phyloP scores from a whole-genome alignment of 2,113 vertebrate genomes.

The Butorides virescens region DNA sequence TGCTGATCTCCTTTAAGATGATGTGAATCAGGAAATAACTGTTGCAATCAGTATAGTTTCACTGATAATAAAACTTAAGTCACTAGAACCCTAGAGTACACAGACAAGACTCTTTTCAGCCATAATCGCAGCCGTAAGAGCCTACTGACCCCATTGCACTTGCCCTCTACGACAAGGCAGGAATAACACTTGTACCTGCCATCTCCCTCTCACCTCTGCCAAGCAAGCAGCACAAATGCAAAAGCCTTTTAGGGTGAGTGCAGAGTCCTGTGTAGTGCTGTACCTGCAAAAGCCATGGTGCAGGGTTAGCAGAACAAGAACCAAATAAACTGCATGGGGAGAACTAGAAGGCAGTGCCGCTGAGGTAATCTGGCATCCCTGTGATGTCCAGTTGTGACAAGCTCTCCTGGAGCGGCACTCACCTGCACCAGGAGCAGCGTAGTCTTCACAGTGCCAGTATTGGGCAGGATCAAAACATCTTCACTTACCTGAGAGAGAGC shows the following conservation, averaged over 20 bases:
- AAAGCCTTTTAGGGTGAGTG: not conserved
- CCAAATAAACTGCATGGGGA: not conserved
- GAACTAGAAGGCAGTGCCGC: not conserved
- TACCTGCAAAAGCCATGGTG: not conserved
- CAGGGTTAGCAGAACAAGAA: not conserved
- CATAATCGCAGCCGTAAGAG: not conserved
- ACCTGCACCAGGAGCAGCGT: not conserved
- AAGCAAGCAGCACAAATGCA: not conserved
- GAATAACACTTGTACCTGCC: not conserved
- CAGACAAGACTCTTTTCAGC: not conserved
- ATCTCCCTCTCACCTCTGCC: not conserved
- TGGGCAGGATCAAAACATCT: not conserved
- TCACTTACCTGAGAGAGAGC: not conserved
- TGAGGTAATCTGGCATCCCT: accelerated
- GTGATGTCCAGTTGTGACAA: not conserved
- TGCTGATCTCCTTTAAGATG: not conserved
- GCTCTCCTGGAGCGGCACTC: not conserved
- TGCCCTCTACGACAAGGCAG: not conserved
- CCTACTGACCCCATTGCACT: not conserved
- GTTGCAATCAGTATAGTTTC: not conserved
- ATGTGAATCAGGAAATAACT: not conserved
- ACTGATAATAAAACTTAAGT: not conserved
- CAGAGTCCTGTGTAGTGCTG: not conserved
- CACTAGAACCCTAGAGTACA: not conserved
- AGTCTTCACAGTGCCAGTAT: not conserved